Evolutionary conservation across 2,797 vertebrate species (phyloP), one percentile per base, ranked within the genome.

Genomic region (Falco columbarius): DNA sequence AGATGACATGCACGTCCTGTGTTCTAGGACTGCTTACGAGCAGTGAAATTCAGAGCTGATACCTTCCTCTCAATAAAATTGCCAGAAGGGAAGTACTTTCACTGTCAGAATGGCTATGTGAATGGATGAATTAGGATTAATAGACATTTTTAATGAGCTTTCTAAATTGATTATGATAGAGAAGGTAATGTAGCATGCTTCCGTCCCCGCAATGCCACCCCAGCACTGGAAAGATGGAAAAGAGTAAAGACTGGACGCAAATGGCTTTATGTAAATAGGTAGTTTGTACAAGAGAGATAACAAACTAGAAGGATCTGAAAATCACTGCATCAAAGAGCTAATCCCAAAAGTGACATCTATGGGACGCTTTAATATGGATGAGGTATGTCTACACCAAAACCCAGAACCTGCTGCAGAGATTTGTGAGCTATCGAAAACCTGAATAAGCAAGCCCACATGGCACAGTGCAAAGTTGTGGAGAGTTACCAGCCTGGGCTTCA

Each of bases 41-140:
- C 58, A 65, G 38, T 51, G 55, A 71, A 95, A 91, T 70, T 59
- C 72, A 18, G 59, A 54, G 29, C 72, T 85, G 86, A 13, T 94
- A 65, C 44, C 80, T 95, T 96, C 56, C n/a, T 90, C 5, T 7
- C 38, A 85, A 86, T 92, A 91, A 94, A 91, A 92, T 40, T 77
- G 47, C 42, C 51, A 38, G 62, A 84, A 95, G 68, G 81, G 85
- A 96, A 85, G 89, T 82, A 95, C 52, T 54, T 94, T 96, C 81
- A 83, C 68, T 81, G n/a, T 96, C 85, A 87, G 70, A 92, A 94
- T 86, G 94, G 86, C 79, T 80, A 80, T 93, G 81, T 70, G 71
- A 96, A 86, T 11, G 34, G 77, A 81, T 94, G 90, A 93, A 96
- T 97, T 91, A 96, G 86, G 93, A 93, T 89, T 92, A 75, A 86